Percentiles rank a stretch among this genome's conserved stretches.
These are phyloP conservation scores for Peromyscus attwateri DNA, from an alignment of 2,797 vertebrate species.

Conservation along the genomic window DNA sequence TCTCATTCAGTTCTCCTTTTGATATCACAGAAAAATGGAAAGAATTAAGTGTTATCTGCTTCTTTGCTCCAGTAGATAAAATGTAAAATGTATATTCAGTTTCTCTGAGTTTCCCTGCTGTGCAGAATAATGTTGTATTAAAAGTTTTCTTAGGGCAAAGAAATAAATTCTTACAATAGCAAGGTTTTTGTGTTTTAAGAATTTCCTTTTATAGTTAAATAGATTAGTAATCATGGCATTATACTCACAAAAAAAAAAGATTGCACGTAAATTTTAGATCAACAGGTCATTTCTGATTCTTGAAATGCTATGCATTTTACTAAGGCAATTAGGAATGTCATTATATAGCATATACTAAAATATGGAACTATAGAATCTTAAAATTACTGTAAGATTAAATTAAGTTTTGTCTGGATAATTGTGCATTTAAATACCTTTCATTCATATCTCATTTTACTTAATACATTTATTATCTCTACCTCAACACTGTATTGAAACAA, in stretches of 20 bases:
- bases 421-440: conserved; percentile 51
- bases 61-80: conserved; percentile 38
- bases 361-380: conserved; percentile 6
- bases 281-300: conserved; percentile 35
- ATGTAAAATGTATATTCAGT: background rate
- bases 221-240: background rate
- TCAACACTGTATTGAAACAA: conserved; percentile 46
- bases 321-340: background rate
- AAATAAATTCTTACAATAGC: conserved; percentile 40
- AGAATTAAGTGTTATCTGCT: background rate
- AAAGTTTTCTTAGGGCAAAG: background rate
- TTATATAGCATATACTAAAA: conserved; percentile 25
- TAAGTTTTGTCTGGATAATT: conserved; percentile 53
- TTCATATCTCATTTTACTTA: conserved; percentile 51
- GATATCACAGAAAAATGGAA: background rate
- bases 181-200: conserved; percentile 32
- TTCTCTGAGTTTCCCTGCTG: conserved; percentile 11
- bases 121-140: conserved; percentile 1
- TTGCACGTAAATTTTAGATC: conserved; percentile 6
- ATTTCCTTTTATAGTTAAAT: conserved; percentile 34
- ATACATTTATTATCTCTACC: conserved; percentile 15
- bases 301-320: conserved; percentile 55
- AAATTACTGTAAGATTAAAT: conserved; percentile 13
- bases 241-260: conserved; percentile 4
- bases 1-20: background rate